Evolutionary conservation across 2,888 invertebrate genomes (phyloP), one percentile per base, ranked within the genome.

Genomic region (Vanessa cardui): DNA sequence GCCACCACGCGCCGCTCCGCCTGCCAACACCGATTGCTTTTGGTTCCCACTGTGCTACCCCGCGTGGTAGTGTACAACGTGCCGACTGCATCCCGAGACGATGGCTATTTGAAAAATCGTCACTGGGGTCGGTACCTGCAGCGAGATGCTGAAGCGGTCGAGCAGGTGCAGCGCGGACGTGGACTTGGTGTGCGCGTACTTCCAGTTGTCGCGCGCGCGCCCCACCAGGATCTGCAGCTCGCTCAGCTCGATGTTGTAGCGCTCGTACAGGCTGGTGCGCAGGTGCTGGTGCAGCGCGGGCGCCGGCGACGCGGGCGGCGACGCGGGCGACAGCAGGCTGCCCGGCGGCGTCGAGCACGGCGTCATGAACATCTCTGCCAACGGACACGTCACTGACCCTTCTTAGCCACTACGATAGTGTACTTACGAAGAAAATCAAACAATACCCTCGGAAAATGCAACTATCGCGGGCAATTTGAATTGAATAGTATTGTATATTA

Each of bases 211-310:
- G 73, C 96, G 96, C 46, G 96, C 96, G 83, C 96, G 96, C 0
- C 98, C 98, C 60, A 98, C 96, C 74, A 99, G 89, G 62, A 99
- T 96, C 90, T 99, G 98, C 75, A 96, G 88, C 78, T 98, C 97
- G 62, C 96, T 96, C 74, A 98, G 91, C 82, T 97, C 96, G 59
- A 98, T 94, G 50, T 94, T 94, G 80, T 96, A 98, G n/a, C 87
- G 83, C 75, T 90, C 90, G 64, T 90, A 90, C 2, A 90, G 78
- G 12, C 85, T 76, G 70, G 80, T 83, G 77, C 89, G 89, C 46
- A 89, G 74, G 64, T 83, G 75, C 80, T 78, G 65, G 85, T 81
- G 75, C 86, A 85, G 26, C 86, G 81, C 67, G 79, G 68, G 62
- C 56, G 80, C 78, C 7, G 96, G 97, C 20, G 97, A 97, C 9